Evolutionary conservation across 2,888 invertebrate species (phyloP).

Genomic region (Hyposoter dolosus): DNA sequence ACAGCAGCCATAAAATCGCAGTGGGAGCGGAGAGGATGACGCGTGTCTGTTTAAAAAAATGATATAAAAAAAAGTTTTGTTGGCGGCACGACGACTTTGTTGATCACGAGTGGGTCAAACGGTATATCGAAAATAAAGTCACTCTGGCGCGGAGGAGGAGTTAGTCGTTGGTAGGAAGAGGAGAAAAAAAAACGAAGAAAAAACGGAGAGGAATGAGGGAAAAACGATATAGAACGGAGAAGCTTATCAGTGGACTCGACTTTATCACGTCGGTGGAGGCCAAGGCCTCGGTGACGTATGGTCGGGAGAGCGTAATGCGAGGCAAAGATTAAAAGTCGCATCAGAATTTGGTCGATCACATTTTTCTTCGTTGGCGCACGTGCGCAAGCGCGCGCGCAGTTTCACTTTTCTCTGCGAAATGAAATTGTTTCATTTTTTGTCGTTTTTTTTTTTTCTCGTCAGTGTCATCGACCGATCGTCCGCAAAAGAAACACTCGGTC

Average conservation of each 20-base stretch:
- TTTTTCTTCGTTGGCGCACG: neutral
- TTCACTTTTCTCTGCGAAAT: slow-evolving; percentile 15
- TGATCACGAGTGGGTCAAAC: slow-evolving; percentile 74
- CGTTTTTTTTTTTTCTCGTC: slow-evolving; percentile 8
- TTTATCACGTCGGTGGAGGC: slow-evolving; percentile 76
- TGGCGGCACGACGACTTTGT: slow-evolving; percentile 22
- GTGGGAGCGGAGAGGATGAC: neutral
- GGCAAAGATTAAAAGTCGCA: slow-evolving; percentile 54
- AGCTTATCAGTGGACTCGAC: slow-evolving; percentile 74
- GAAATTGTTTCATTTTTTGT: neutral
- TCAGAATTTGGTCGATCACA: slow-evolving; percentile 33
- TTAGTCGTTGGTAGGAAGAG: neutral
- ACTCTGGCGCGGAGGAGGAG: neutral
- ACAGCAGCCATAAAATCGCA: neutral
- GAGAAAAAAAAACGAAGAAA: slow-evolving; percentile 26
- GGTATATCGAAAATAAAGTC: slow-evolving; percentile 65
- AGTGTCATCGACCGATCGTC: slow-evolving; percentile 66
- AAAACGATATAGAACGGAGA: slow-evolving; percentile 20
- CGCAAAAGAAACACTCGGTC: slow-evolving; percentile 55
- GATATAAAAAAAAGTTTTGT: neutral
- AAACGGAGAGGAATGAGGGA: too few relatives aligned
- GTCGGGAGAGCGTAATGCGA: slow-evolving; percentile 56
- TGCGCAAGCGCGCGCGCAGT: neutral
- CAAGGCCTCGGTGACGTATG: slow-evolving; percentile 74
- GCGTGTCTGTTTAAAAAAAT: neutral